Evolutionary conservation across 2,888 invertebrate genomes (phyloP).

Genomic region (Drosophila lacicola): DNA sequence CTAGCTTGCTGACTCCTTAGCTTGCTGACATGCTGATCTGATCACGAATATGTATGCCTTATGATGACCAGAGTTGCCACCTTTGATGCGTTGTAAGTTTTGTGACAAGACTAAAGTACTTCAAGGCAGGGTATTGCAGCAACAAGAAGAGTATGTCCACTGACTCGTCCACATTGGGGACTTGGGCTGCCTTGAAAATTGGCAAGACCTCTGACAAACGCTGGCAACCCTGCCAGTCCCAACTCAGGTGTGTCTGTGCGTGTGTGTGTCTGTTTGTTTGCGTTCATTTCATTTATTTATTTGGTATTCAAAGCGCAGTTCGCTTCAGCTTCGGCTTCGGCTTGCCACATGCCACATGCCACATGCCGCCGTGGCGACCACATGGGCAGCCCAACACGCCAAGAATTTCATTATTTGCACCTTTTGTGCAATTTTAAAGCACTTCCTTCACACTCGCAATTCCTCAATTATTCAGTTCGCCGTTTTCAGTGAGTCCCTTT

Average conservation of each 20-base stretch:
- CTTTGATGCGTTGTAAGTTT: no score
- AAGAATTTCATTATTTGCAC: slow-evolving; percentile 76
- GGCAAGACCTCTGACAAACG: slow-evolving; percentile 37
- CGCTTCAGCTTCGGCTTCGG: slow-evolving; percentile 27
- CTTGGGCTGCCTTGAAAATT: slow-evolving; percentile 31
- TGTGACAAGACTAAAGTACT: no score
- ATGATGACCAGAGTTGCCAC: no score
- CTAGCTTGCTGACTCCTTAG: no score
- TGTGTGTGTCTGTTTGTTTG: slow-evolving; percentile 9
- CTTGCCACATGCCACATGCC: slow-evolving; percentile 36
- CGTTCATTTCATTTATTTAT: slow-evolving; percentile 78
- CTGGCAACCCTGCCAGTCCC: neutral
- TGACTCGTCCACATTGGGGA: slow-evolving; percentile 22
- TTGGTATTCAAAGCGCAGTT: slow-evolving; percentile 78
- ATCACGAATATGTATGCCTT: no score
- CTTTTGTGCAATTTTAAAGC: slow-evolving; percentile 70
- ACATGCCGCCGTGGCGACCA: slow-evolving; percentile 43
- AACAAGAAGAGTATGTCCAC: slow-evolving; percentile 5
- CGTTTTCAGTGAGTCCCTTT: slow-evolving; percentile 27
- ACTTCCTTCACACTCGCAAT: slow-evolving; percentile 38
- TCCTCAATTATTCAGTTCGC: slow-evolving; percentile 53
- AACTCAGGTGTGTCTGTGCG: slow-evolving; percentile 6
- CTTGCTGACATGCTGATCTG: no score
- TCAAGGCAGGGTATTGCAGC: no score
- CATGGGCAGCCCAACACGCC: slow-evolving; percentile 33